phyloP scores from a whole-genome alignment of 2,888 invertebrate species.

The Ariolimax columbianus region DNA sequence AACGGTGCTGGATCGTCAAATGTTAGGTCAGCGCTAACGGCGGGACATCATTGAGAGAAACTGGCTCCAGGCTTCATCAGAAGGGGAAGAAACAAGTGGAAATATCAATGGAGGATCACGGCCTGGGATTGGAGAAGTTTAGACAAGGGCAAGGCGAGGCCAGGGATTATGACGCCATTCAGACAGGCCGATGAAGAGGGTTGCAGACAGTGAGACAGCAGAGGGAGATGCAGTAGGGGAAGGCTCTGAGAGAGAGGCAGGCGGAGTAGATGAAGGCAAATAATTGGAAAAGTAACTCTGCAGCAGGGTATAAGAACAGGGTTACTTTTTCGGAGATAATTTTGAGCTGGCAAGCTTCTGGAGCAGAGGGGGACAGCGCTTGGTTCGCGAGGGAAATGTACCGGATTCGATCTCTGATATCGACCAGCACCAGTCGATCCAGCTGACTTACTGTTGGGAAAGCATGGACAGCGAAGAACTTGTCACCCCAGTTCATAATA shows the following conservation, averaged over 20 bases:
- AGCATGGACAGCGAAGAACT: no score
- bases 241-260: neutral
- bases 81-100: neutral
- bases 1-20: neutral
- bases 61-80: constrained; percentile 3
- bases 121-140: neutral
- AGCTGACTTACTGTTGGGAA: no score
- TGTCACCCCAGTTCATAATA: no score
- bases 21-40: neutral
- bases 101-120: constrained; percentile 21
- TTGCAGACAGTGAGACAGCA: neutral
- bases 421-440: no score
- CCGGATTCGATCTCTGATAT: no score
- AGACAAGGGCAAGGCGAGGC: neutral
- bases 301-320: no score
- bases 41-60: neutral
- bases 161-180: neutral
- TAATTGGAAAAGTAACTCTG: no score
- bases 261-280: no score
- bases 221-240: neutral
- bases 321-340: no score
- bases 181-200: neutral
- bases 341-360: no score
- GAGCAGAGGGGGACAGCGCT: no score
- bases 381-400: no score